A percentile compares a stretch with the other conserved stretches of the same genome.
These are phyloP conservation scores for Ichneumoninae sp. DNA, from an alignment of 2,888 invertebrate genomes.

Conservation along the genomic window DNA sequence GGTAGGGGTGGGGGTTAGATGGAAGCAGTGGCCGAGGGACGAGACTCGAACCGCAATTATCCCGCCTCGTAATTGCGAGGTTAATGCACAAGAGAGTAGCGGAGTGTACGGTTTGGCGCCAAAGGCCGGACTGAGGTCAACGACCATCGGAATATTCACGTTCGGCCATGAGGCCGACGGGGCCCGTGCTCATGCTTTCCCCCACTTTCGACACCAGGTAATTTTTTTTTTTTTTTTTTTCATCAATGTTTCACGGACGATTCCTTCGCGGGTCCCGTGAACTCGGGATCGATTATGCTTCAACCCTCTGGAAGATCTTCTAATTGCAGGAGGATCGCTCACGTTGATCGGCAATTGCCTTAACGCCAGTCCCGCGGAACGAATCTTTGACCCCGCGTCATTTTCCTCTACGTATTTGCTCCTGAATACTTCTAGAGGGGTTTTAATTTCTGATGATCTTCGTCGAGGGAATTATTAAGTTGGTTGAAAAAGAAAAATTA, in stretches of 20 bases:
- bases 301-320: conserved; percentile 18
- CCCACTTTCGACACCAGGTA: conserved; percentile 12
- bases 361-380: background rate
- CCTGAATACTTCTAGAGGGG: background rate
- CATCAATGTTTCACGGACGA: conserved; percentile 11
- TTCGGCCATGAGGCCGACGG: conserved; percentile 76
- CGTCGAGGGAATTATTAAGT: background rate
- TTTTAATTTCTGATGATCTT: background rate
- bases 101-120: conserved; percentile 77
- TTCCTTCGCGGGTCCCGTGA: conserved; percentile 20
- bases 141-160: conserved; percentile 83
- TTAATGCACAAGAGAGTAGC: conserved; percentile 45
- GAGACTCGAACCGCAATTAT: conserved; percentile 50
- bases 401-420: background rate
- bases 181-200: conserved; percentile 41
- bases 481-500: no score
- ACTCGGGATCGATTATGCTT: conserved; percentile 44
- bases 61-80: conserved; percentile 50
- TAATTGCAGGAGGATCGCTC: conserved; percentile 39
- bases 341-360: background rate
- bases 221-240: conserved; percentile 5
- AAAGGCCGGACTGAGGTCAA: conserved; percentile 81
- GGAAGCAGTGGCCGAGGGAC: conserved; percentile 2
- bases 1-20: background rate
- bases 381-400: background rate